Evolutionary conservation across 2,888 invertebrate species (phyloP).

Genomic region (Lithophane ornitopus): DNA sequence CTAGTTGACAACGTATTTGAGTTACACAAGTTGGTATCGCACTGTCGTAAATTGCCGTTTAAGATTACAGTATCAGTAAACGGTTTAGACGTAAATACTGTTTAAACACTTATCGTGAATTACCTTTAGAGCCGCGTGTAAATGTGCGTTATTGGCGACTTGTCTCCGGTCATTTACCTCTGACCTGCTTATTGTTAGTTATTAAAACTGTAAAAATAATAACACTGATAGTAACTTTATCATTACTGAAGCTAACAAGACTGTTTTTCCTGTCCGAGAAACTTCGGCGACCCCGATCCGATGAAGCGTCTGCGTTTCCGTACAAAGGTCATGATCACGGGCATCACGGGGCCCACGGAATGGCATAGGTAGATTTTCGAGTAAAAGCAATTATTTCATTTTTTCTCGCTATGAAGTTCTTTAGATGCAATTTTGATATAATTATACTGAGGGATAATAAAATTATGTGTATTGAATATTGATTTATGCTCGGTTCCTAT

Average conservation of each 20-base stretch:
- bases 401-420: background rate
- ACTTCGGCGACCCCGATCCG: slow-evolving; percentile 39
- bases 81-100: slow-evolving; percentile 45
- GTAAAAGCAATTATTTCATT: slow-evolving; percentile 5
- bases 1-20: slow-evolving; percentile 61
- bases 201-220: slow-evolving; percentile 18
- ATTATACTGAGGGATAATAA: too few species aligned
- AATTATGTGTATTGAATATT: background rate
- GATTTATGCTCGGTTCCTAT: too few species aligned
- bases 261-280: slow-evolving; percentile 13
- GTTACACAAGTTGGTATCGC: slow-evolving; percentile 48
- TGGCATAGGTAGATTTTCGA: slow-evolving; percentile 16
- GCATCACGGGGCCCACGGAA: slow-evolving; percentile 15
- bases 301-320: slow-evolving; percentile 29
- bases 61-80: slow-evolving; percentile 49
- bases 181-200: slow-evolving; percentile 18
- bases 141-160: slow-evolving; percentile 15
- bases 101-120: slow-evolving; percentile 33
- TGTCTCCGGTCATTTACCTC: slow-evolving; percentile 23
- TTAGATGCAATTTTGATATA: background rate
- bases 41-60: slow-evolving; percentile 59
- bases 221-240: slow-evolving; percentile 3
- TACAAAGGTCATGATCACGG: slow-evolving; percentile 51
- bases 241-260: slow-evolving; percentile 6
- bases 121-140: slow-evolving; percentile 19